These are phyloP conservation scores for Borostomias antarcticus DNA, from an alignment of 2,797 vertebrate genomes.

Conservation along the genomic window DNA sequence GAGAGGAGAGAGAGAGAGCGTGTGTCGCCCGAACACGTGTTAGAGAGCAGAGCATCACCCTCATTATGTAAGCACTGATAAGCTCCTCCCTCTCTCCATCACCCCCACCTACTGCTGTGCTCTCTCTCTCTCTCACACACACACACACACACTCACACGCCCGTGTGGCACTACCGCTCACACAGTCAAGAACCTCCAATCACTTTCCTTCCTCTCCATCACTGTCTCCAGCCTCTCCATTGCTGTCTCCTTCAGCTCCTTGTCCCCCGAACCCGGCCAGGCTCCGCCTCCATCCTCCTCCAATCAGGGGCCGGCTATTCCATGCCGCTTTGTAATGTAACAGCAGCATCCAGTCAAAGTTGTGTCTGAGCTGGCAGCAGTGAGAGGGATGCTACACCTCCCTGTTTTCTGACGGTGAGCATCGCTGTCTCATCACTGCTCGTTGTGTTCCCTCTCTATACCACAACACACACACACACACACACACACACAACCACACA, in stretches of 20 bases:
- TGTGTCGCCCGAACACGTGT: conserved; percentile 34
- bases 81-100: conserved; percentile 64
- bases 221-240: conserved; percentile 14
- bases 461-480: too few relatives aligned
- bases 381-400: too few relatives aligned
- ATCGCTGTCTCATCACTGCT: background rate
- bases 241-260: too few relatives aligned
- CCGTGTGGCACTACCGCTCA: background rate
- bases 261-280: too few relatives aligned
- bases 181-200: background rate
- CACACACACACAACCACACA: background rate
- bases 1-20: conserved; percentile 22
- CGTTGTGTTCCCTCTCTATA: background rate
- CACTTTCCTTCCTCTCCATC: background rate
- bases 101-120: conserved; percentile 17
- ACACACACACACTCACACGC: background rate
- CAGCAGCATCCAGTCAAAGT: too few relatives aligned
- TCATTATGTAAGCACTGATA: conserved; percentile 69
- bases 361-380: too few relatives aligned
- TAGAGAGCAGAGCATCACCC: conserved; percentile 50
- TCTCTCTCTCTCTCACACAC: conserved; percentile 12
- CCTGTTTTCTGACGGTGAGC: background rate
- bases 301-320: too few relatives aligned
- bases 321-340: too few relatives aligned
- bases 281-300: too few relatives aligned